Base-by-base conservation (phyloP, 2,113 vertebrate genomes). In the Catharus minimus region DNA sequence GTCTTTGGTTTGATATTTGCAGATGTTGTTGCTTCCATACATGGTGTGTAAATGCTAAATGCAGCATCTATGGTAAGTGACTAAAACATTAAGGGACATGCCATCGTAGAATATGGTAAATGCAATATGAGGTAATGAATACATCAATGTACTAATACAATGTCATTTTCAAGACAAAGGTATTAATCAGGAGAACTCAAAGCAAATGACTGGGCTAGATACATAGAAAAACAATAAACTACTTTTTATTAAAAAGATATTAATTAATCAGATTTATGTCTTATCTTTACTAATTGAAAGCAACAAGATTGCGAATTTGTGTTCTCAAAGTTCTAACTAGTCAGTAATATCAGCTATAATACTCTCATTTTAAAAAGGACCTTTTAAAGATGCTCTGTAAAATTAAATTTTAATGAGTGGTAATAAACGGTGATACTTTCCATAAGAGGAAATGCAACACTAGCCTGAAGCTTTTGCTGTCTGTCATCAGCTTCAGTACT, bases 371-470 rank as follows among this genome's bases (percentile, higher is more conserved):
- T 33, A 89, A 94, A 96, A 94, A 89, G 87, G 87, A 97, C 93
- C 95, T 96, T 96, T 97, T 92, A 95, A 94, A 96, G 77, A 93
- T 92, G 66, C 47, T 93, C 56, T 87, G 56, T 91, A 73, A 95
- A 97, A 95, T 96, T 82, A 97, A 97, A 93, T 73, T 96, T 96
- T 97, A 96, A 96, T 93, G 88, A 97, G 66, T 50, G 43, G 47
- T 96, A 94, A 96, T 97, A 95, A 95, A 93, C 33, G 39, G 39
- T 75, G 84, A 81, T 87, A n/a, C 71, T 90, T 81, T 95, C 77
- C 89, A 79, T 89, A 94, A 80, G 73, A 95, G 68, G 87, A 85
- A 95, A 43, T 88, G 44, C 55, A 92, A 2, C 61, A 53, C 24
- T 86, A 84, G 87, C 92, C 88, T 88, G 69, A 67, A 96, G 94